These are phyloP conservation scores for Agrypnia vestita DNA, from an alignment of 1,140 invertebrate genomes.

Conservation along the genomic window DNA sequence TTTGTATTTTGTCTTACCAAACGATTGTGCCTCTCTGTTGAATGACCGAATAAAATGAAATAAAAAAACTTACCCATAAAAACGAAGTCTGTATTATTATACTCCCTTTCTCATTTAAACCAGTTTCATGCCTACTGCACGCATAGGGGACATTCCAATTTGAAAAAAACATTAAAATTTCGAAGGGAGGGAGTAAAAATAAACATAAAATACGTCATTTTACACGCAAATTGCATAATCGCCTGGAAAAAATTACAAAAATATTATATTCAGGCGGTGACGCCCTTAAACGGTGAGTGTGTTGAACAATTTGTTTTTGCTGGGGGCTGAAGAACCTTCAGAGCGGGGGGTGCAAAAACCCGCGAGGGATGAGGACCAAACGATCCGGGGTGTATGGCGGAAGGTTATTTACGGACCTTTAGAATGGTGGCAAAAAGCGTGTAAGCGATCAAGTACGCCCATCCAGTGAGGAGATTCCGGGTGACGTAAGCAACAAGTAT, in stretches of 20 bases:
- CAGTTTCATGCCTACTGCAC: too few species aligned
- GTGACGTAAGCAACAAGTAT: conserved; percentile 19
- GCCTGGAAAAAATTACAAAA: too few species aligned
- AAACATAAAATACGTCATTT: too few species aligned
- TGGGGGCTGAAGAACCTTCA: neutral
- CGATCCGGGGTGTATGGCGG: neutral
- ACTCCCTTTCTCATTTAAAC: too few species aligned
- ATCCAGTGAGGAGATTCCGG: neutral
- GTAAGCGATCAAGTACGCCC: neutral
- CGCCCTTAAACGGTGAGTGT: neutral
- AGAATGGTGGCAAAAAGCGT: conserved; percentile 8
- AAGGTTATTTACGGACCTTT: conserved; percentile 22
- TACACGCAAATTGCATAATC: neutral
- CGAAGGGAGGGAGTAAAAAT: too few species aligned
- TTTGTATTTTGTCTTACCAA: too few species aligned
- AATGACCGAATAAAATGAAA: too few species aligned
- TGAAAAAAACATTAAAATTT: too few species aligned
- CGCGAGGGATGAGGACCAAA: neutral
- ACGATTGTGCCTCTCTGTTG: too few species aligned
- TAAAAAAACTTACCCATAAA: too few species aligned
- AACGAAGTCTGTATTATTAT: too few species aligned
- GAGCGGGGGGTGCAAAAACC: conserved; percentile 1
- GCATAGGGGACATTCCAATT: too few species aligned
- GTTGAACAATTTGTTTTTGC: conserved; percentile 20
- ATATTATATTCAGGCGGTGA: neutral